Percentiles rank a stretch among this genome's conserved stretches.
Conservation (phyloP, 1,140 invertebrate genomes). For the Chlorops oryzae region DNA sequence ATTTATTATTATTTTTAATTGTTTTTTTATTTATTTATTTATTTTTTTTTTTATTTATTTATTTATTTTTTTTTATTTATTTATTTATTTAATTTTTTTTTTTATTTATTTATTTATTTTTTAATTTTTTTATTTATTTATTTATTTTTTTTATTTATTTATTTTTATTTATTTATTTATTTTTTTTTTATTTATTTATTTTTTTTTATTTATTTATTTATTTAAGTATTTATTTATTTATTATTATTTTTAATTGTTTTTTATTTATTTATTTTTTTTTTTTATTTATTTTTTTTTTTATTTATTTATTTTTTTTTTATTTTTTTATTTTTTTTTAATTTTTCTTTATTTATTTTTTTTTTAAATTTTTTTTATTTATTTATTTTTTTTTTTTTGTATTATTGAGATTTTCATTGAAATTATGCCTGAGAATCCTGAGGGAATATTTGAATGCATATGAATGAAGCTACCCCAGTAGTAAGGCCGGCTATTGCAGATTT, state of each 20-base stretch:
- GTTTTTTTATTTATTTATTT: not conserved
- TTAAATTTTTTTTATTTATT: not conserved
- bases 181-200: too few relatives aligned
- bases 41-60: not conserved
- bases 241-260: too few relatives aligned
- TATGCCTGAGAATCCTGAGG: too few relatives aligned
- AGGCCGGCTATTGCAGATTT: not conserved
- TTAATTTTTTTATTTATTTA: not conserved
- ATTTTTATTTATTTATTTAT: too few relatives aligned
- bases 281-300: too few relatives aligned
- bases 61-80: not conserved
- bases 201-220: not conserved
- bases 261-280: not conserved
- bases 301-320: too few relatives aligned
- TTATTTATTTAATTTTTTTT: not conserved
- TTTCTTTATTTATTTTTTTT: not conserved
- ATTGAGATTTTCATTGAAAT: too few relatives aligned
- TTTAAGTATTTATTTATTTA: too few relatives aligned
- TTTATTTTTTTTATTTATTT: too few relatives aligned
- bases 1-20: slow-evolving; percentile 4
- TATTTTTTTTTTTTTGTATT: not conserved
- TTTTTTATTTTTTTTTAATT: too few relatives aligned
- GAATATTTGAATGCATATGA: too few relatives aligned
- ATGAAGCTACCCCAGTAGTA: too few relatives aligned
- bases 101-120: not conserved